phyloP scores from a whole-genome alignment of 2,797 vertebrate species.

The Sebastes vulpes region DNA sequence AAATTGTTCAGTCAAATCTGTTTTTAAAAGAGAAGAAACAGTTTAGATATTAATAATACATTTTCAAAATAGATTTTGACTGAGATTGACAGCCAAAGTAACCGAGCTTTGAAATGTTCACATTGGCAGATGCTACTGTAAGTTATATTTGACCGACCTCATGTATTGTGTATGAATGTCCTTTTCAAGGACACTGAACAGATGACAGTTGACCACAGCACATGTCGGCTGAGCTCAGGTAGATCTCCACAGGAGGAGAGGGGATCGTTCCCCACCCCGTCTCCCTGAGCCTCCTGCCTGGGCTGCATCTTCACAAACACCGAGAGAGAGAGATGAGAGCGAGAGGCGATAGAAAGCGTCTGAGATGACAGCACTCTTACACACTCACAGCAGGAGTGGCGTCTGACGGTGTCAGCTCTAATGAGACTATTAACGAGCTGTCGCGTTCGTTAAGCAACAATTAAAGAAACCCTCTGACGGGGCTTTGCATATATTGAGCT shows the following conservation, averaged over 20 bases:
- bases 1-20: too few relatives aligned
- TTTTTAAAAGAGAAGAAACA: neutral
- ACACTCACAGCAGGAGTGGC: constrained; percentile 39
- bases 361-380: constrained; percentile 32
- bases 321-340: constrained; percentile 22
- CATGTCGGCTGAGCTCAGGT: neutral
- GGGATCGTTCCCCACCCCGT: neutral
- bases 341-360: constrained; percentile 4
- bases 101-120: neutral
- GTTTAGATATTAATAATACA: neutral
- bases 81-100: neutral
- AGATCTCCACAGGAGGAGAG: neutral
- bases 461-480: constrained; percentile 17
- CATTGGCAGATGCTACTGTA: neutral
- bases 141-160: neutral
- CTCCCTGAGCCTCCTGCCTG: neutral
- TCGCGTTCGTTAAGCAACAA: constrained; percentile 32
- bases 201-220: neutral
- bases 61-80: neutral
- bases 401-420: constrained; percentile 43
- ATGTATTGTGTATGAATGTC: neutral
- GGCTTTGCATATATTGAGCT: neutral
- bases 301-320: neutral
- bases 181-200: neutral
- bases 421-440: constrained; percentile 51